phyloP scores from a whole-genome alignment of 2,888 invertebrate species.

The Capitulum mitella region DNA sequence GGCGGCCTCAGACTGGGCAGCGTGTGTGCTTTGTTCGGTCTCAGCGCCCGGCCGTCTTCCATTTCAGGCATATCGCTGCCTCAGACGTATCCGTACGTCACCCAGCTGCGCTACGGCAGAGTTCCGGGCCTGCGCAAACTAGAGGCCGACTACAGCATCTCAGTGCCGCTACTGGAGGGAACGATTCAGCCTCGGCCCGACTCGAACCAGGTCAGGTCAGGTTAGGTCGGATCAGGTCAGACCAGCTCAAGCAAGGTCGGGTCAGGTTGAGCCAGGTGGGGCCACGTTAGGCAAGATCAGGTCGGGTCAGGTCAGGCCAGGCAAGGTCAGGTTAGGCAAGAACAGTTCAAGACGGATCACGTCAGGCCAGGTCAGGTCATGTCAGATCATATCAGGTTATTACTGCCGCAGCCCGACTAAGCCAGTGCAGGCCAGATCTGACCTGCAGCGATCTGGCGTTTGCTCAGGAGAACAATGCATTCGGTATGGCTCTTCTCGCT shows the following conservation, averaged over 20 bases:
- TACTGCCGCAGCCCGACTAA: too few species aligned
- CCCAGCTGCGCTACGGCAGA: constrained; percentile 35
- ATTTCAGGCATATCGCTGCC: constrained; percentile 34
- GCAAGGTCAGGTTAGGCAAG: neutral
- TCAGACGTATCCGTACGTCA: constrained; percentile 36
- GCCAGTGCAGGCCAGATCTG: too few species aligned
- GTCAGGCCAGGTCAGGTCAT: constrained; percentile 5
- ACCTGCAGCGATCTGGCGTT: too few species aligned
- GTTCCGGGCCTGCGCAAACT: constrained; percentile 37
- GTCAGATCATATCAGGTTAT: neutral
- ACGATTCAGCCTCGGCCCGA: constrained; percentile 29
- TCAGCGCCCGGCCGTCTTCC: too few species aligned
- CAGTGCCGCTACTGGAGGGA: constrained; percentile 22
- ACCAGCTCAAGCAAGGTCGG: neutral
- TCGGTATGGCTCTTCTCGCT: too few species aligned
- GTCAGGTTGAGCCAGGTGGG: neutral
- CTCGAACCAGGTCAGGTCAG: constrained; percentile 35
- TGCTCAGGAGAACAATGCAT: too few species aligned
- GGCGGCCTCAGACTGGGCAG: too few species aligned
- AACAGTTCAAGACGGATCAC: neutral
- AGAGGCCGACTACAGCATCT: constrained; percentile 36
- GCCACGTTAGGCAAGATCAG: neutral
- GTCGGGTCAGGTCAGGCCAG: neutral
- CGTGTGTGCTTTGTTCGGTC: too few species aligned
- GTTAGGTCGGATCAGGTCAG: neutral